Evolutionary conservation across 2,797 vertebrate species (phyloP), one percentile per base, ranked within the genome.

Genomic region (Anguilla anguilla): DNA sequence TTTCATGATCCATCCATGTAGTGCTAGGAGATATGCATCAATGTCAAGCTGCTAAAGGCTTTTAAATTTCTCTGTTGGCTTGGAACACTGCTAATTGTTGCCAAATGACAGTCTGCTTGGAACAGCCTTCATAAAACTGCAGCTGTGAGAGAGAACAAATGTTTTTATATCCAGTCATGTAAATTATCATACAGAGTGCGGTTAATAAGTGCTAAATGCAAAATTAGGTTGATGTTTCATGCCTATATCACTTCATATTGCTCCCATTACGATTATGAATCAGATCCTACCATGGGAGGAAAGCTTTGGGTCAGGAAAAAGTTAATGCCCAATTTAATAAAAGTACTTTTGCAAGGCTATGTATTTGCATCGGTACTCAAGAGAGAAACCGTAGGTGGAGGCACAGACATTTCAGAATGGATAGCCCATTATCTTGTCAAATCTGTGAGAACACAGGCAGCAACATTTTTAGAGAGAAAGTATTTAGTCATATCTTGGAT

Each of bases 311-410:
- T 67, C 61, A 67, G 59, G 15, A 61, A 19, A 61, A 61, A 61
- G 59, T 17, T 61, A 61, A 61, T 17, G 5, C 59, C 59, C 59
- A 61, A 17, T 61, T 61, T 61, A 61, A 19, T 61, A 17, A 61
- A 25, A 17, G 25, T 72, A 72, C 7, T 35, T 31, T 31, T 35
- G 69, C 13, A 72, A 69, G 74, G 74, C 57, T 55, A 86, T 83
- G 69, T 89, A 87, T 77, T 85, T 82, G 51, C 61, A 77, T 13
- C 64, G 53, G 79, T 31, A 69, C 2, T 87, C 22, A 82, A 74
- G 25, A 15, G 43, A 3, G 79, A 72, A 6, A 28, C 64, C 6
- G 25, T 13, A 6, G 77, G 2, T 31, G 87, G 72, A 35, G 31
- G 25, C 39, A 81, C 79, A 55, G 28, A 53, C 13, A 86, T 86